phyloP scores from a whole-genome alignment of 1,140 invertebrate genomes.

The Oreohelix idahoensis region DNA sequence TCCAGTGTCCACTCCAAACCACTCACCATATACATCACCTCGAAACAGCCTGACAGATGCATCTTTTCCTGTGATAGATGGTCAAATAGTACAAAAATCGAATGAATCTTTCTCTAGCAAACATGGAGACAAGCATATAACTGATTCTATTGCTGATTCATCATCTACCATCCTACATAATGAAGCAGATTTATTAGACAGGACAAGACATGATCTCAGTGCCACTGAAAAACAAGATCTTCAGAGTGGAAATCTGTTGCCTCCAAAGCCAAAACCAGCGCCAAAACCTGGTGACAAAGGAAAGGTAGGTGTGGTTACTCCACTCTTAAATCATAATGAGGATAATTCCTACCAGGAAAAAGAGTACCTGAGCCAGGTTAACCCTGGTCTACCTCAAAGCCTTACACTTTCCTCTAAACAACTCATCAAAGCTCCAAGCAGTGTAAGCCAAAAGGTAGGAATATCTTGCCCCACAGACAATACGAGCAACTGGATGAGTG shows the following conservation, averaged over 20 bases:
- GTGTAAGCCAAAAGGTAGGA: background rate
- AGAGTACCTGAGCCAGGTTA: background rate
- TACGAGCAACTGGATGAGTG: background rate
- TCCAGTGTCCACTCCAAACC: conserved; percentile 65
- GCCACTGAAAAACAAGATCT: background rate
- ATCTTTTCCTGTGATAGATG: background rate
- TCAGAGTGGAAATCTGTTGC: background rate
- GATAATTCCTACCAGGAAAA: background rate
- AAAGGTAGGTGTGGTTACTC: background rate
- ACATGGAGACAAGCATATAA: background rate
- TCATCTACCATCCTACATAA: background rate
- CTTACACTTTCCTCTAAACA: background rate
- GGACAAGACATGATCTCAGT: background rate
- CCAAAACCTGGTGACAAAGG: background rate
- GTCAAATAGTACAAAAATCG: background rate
- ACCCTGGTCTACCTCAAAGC: background rate
- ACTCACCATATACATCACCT: conserved; percentile 63
- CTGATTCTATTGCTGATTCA: background rate
- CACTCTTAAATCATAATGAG: background rate
- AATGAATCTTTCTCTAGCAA: conserved; percentile 5
- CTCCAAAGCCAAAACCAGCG: background rate
- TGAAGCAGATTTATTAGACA: background rate
- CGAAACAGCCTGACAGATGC: conserved; percentile 57
- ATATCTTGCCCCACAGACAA: background rate
- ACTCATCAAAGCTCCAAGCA: background rate